A percentile compares a stretch with the other conserved stretches of the same genome.
Conservation (phyloP, 2,113 vertebrate species). For the Arvicanthis niloticus region DNA sequence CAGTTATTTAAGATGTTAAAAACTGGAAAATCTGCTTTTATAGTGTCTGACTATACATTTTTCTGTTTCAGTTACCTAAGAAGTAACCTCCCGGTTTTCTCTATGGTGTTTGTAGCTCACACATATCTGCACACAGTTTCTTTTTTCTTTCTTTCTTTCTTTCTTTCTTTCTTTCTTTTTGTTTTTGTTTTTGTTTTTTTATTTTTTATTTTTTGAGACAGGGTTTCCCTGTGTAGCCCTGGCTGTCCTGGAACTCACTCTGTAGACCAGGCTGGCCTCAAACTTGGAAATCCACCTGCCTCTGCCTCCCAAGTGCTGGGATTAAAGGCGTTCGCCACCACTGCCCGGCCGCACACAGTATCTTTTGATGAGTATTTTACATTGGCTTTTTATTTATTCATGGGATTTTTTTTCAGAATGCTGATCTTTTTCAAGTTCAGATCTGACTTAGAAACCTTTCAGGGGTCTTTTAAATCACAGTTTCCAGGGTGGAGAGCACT, state of each 20-base stretch:
- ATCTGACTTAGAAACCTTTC: conserved; percentile 75
- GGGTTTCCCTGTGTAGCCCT: too few species aligned
- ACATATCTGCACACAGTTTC: not conserved
- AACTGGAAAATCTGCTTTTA: conserved; percentile 36
- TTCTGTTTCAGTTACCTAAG: not conserved
- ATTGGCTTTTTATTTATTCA: conserved; percentile 68
- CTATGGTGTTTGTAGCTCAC: not conserved
- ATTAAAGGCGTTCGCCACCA: too few species aligned
- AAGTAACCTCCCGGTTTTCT: not conserved
- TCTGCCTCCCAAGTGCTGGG: too few species aligned
- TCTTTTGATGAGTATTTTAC: conserved; percentile 74
- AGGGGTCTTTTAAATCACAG: conserved; percentile 61
- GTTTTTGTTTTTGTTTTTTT: too few species aligned
- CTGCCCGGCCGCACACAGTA: too few species aligned
- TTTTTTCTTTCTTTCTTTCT: conserved; percentile 28
- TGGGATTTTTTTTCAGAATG: conserved; percentile 56
- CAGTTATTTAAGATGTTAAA: not conserved
- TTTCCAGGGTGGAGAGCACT: conserved; percentile 66
- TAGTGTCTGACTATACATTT: not conserved
- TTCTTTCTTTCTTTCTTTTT: too few species aligned
- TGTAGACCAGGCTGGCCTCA: too few species aligned
- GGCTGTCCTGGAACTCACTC: too few species aligned
- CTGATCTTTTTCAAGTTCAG: conserved; percentile 64
- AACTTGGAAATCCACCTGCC: too few species aligned
- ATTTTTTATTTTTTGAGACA: too few species aligned